Conservation (phyloP, 1,140 invertebrate genomes). For the Psilanteris sp. region DNA sequence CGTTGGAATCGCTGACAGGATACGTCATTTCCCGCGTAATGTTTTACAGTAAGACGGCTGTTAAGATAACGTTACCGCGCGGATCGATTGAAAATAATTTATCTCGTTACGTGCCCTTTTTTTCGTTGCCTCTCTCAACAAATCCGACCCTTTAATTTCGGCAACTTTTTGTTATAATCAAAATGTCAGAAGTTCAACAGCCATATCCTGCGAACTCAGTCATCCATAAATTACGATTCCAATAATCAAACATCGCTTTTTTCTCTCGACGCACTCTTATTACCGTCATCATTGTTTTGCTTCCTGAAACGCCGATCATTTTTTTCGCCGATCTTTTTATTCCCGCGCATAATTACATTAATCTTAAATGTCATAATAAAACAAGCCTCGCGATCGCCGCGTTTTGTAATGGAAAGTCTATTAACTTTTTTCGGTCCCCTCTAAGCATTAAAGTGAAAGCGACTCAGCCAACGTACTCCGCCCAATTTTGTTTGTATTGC, state of each 20-base stretch:
- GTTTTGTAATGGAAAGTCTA: slow-evolving; percentile 61
- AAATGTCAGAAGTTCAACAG: slow-evolving; percentile 61
- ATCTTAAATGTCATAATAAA: slow-evolving; percentile 62
- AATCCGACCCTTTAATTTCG: slow-evolving; percentile 49
- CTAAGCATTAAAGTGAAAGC: slow-evolving; percentile 62
- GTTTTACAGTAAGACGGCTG: slow-evolving; percentile 34
- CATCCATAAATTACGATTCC: slow-evolving; percentile 51
- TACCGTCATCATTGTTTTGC: slow-evolving; percentile 55
- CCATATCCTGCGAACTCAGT: slow-evolving; percentile 24
- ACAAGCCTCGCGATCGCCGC: slow-evolving; percentile 32
- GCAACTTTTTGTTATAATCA: slow-evolving; percentile 42
- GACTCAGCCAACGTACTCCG: slow-evolving; percentile 48
- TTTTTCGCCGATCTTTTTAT: slow-evolving; percentile 32
- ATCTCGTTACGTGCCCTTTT: slow-evolving; percentile 27
- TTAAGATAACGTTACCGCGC: slow-evolving; percentile 29
- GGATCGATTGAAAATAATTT: slow-evolving; percentile 54
- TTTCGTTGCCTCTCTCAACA: background rate
- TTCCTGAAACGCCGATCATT: slow-evolving; percentile 42
- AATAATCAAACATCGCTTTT: slow-evolving; percentile 57
- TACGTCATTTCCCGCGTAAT: too few species aligned
- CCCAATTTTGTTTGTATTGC: slow-evolving; percentile 60
- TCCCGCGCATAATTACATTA: slow-evolving; percentile 53
- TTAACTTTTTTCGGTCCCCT: slow-evolving; percentile 51
- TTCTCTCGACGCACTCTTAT: slow-evolving; percentile 43
- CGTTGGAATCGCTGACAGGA: too few species aligned